Conservation (phyloP, 2,888 invertebrate species). For the Tipula helvola region DNA sequence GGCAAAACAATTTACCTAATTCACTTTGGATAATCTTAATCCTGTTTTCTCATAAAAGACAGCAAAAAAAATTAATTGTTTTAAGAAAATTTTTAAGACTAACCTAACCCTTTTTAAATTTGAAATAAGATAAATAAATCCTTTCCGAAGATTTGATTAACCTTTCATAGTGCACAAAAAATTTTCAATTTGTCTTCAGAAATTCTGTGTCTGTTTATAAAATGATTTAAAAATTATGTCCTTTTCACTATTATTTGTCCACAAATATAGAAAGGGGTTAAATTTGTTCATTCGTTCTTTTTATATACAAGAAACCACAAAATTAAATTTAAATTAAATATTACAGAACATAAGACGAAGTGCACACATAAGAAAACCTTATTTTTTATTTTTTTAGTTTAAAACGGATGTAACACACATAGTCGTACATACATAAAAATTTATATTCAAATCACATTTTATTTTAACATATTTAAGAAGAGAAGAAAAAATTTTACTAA, state of each 20-base stretch:
- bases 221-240: not conserved
- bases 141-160: not conserved
- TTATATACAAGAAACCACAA: not conserved
- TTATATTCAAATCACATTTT: not conserved
- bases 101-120: not conserved
- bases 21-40: not conserved
- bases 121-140: not conserved
- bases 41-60: not conserved
- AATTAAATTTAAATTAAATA: not conserved
- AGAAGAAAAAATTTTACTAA: not conserved
- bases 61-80: not conserved
- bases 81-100: not conserved
- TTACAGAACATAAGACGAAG: not conserved
- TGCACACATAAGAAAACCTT: not conserved
- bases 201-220: not conserved
- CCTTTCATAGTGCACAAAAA: not conserved
- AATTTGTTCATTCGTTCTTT: not conserved
- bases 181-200: not conserved
- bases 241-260: not conserved
- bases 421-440: not conserved
- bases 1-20: not conserved
- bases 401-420: not conserved
- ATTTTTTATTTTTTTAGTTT: not conserved
- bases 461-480: not conserved
- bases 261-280: not conserved